Base-by-base conservation (phyloP, 2,797 vertebrate species). In the Sebastes trivittatus region DNA sequence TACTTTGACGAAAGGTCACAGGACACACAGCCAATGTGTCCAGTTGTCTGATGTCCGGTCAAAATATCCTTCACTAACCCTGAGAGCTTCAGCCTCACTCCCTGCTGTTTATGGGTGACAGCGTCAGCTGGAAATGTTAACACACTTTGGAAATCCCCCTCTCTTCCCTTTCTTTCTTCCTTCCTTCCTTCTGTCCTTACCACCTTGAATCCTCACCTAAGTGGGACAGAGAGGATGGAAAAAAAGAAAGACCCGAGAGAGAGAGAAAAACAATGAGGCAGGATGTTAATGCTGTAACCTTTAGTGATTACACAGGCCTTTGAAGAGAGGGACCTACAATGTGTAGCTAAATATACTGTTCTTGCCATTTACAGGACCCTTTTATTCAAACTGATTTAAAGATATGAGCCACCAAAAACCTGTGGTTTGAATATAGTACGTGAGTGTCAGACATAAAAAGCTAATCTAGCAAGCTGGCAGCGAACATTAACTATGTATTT, bases 101-200 rank as follows among this genome's bases (percentile, higher is more conserved):
- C 38, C 49, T 11, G 36, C n/a, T 10, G 8, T 52, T 67, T 20
- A 42, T 2, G 29, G 27, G 2, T 61, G 30, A 58, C 29, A 38
- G 22, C 20, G 4, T 42, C 25, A 61, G 59, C 27, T n/a, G 20
- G 42, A 70, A 71, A 78, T 65, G 38, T 72, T 29, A 64, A 72
- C 67, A 46, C 64, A 61, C 75, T 74, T 11, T 88, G 86, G 79
- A 84, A 92, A 85, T 55, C 83, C 86, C 84, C 72, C 65, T 62
- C 65, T 83, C 68, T 86, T 49, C 85, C 65, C 60, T 81, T 62
- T 79, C 62, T 84, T 88, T 58, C 82, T 64, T 86, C 79, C 74
- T 84, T 75, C 49, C 72, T 86, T 89, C 85, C 86, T 66, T 56
- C n/a, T 54, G n/a, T 69, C 88, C 83, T 59, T 68, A 42, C 61